Percentiles rank a stretch among this genome's conserved stretches.
These are phyloP conservation scores for Rhinichthys osculus DNA, from an alignment of 2,797 vertebrate species.

Conservation along the genomic window DNA sequence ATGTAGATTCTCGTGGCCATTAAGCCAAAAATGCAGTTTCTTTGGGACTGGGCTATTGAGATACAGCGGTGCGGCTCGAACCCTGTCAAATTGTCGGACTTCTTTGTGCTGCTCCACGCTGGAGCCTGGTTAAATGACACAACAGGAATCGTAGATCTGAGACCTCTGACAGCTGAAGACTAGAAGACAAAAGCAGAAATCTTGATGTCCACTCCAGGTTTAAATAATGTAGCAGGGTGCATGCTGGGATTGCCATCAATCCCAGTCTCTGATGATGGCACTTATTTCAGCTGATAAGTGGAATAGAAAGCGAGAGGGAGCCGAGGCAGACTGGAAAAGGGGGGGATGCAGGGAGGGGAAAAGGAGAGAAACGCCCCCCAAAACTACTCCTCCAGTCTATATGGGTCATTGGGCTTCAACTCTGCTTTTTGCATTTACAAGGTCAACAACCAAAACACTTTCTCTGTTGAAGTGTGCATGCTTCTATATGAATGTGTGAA, in stretches of 20 bases:
- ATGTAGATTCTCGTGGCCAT: constrained; percentile 42
- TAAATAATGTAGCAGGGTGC: constrained; percentile 78
- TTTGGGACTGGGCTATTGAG: constrained; percentile 22
- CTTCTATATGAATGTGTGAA: constrained; percentile 14
- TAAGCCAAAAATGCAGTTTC: constrained; percentile 40
- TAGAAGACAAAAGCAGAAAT: constrained; percentile 76
- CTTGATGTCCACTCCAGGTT: constrained; percentile 70
- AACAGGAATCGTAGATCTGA: constrained; percentile 66
- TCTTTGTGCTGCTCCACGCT: constrained; percentile 42
- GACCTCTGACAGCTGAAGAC: constrained; percentile 79
- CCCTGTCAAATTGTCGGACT: constrained; percentile 25
- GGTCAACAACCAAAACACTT: constrained; percentile 66
- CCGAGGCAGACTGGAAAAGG: constrained; percentile 56
- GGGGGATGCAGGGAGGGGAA: constrained; percentile 31
- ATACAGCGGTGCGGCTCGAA: constrained; percentile 21
- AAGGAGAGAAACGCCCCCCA: constrained; percentile 14
- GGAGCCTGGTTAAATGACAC: constrained; percentile 42
- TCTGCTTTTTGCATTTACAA: constrained; percentile 66
- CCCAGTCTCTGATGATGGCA: constrained; percentile 80
- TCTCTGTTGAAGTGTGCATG: constrained; percentile 4
- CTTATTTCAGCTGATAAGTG: constrained; percentile 80
- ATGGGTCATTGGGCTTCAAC: constrained; percentile 67
- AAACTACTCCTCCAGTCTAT: constrained; percentile 47
- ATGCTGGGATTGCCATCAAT: constrained; percentile 76
- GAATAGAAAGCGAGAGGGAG: constrained; percentile 78